Conservation (phyloP, 2,113 vertebrate genomes). For the Mesoclemmys tuberculata region DNA sequence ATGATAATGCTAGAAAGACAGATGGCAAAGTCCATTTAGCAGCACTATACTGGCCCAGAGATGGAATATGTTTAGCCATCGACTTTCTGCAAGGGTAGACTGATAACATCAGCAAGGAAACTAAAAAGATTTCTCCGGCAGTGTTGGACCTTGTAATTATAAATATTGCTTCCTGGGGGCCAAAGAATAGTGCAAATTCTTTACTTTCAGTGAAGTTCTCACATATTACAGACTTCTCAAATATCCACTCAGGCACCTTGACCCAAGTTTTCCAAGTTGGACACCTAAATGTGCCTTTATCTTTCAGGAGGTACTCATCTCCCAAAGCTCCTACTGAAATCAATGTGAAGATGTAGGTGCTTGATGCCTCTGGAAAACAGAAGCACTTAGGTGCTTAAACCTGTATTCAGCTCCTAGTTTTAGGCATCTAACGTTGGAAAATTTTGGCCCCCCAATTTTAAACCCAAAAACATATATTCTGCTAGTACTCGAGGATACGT, state of each 20-base stretch:
- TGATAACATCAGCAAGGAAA: slow-evolving; percentile 66
- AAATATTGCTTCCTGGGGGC: slow-evolving; percentile 27
- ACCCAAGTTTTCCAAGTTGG: neutral
- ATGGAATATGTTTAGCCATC: slow-evolving; percentile 71
- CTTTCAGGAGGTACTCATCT: neutral
- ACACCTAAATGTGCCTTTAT: neutral
- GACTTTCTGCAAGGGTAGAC: slow-evolving; percentile 74
- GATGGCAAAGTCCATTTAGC: slow-evolving; percentile 78
- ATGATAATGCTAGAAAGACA: slow-evolving; percentile 76
- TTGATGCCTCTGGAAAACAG: neutral
- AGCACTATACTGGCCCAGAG: slow-evolving; percentile 55
- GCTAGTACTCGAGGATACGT: too few species aligned
- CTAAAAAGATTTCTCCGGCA: slow-evolving; percentile 44
- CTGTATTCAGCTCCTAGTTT: too few species aligned
- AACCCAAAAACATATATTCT: too few species aligned
- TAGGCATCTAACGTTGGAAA: too few species aligned
- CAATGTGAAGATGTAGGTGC: neutral
- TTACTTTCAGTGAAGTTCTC: slow-evolving; percentile 44
- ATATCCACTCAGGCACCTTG: neutral
- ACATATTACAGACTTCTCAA: slow-evolving; percentile 4
- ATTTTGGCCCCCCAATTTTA: too few species aligned
- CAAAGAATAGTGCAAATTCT: slow-evolving; percentile 28
- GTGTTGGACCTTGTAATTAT: slow-evolving; percentile 34
- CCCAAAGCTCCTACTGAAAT: neutral
- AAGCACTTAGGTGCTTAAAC: neutral